phyloP scores from a whole-genome alignment of 2,113 vertebrate species.

The human region GRCh38 chr5:11387501-11388000 shows the following conservation, averaged over 20 bases:
- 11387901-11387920: neutral
- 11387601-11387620: neutral
- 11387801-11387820: neutral
- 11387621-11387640: neutral
- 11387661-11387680: neutral
- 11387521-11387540: neutral
- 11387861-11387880: neutral
- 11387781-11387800: neutral
- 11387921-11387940: neutral
- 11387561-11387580: neutral
- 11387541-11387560: neutral
- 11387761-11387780: neutral
- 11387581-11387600: neutral
- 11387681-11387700: neutral
- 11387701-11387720: neutral
- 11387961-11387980: neutral
- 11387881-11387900: neutral
- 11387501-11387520: neutral
- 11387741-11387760: neutral
- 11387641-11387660: neutral
- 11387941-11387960: neutral
- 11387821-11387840: neutral
- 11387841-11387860: neutral
- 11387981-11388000: neutral
- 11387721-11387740: neutral